These are phyloP conservation scores for Clytia hemisphaerica DNA, from an alignment of 30 jellyfish, hydroid and myxozoan species.

Conservation along the genomic window DNA sequence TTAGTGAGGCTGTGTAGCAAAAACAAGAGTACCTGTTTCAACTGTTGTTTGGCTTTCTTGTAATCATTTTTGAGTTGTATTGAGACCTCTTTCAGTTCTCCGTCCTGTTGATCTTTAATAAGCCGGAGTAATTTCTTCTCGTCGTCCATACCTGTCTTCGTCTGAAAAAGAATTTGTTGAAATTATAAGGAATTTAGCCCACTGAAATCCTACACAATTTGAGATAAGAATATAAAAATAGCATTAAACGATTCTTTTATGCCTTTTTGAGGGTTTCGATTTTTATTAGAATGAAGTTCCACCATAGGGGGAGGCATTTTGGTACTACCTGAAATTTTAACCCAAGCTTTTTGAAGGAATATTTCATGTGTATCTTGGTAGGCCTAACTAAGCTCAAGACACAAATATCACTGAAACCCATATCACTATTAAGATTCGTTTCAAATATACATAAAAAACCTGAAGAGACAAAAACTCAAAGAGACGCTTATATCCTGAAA, in stretches of 20 bases:
- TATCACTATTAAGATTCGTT: background rate
- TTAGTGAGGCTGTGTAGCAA: too few species aligned
- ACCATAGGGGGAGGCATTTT: too few species aligned
- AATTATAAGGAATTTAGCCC: background rate
- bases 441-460: background rate
- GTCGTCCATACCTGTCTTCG: conserved; percentile 75
- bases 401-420: background rate
- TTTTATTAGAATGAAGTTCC: too few species aligned
- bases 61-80: conserved; percentile 57
- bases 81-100: conserved; percentile 68
- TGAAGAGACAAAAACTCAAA: background rate
- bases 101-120: conserved; percentile 71
- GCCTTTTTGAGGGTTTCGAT: too few species aligned
- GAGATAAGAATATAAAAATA: too few species aligned
- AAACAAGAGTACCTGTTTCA: conserved; percentile 58
- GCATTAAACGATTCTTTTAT: too few species aligned
- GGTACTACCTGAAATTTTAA: too few species aligned
- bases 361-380: too few species aligned
- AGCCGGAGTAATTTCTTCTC: conserved; percentile 68
- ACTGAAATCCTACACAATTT: background rate
- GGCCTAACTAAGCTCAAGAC: too few species aligned
- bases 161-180: conserved; percentile 33
- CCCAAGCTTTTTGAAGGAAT: too few species aligned
- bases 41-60: conserved; percentile 84
- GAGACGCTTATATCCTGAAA: background rate